A percentile compares a stretch with the other conserved stretches of the same genome.
Conservation (phyloP, 2,888 invertebrate species). For the Ophion ellenae region DNA sequence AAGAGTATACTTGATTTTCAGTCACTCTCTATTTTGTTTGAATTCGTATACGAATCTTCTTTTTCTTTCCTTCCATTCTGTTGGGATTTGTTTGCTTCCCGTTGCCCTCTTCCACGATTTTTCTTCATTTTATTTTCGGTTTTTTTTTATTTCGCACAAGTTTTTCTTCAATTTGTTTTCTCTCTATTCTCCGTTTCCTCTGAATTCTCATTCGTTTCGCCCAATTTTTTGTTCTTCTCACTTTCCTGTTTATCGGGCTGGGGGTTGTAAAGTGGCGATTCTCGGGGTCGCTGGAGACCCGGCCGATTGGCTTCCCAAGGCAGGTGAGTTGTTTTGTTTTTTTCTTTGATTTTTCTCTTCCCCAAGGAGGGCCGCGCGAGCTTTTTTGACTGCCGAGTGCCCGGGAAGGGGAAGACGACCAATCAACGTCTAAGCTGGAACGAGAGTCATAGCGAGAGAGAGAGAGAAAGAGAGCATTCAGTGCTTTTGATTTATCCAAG, state of each 20-base stretch:
- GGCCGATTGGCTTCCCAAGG: background rate
- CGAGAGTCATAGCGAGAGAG: background rate
- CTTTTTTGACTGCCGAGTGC: constrained; percentile 11
- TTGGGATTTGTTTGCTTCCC: background rate
- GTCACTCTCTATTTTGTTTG: no score
- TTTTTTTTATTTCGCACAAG: no score
- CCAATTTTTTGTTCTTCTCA: background rate
- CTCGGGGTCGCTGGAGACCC: background rate
- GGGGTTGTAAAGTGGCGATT: background rate
- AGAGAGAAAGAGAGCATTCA: background rate
- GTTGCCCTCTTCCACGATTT: background rate
- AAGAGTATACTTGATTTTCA: no score
- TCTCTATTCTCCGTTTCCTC: no score
- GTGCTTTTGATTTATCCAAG: constrained; percentile 28
- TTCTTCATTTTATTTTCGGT: background rate
- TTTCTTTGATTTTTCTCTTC: background rate
- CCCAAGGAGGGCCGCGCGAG: background rate
- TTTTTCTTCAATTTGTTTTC: no score
- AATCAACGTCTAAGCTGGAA: constrained; percentile 57
- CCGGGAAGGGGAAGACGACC: constrained; percentile 53
- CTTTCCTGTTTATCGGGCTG: background rate
- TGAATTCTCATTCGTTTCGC: background rate
- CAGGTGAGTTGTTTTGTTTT: background rate
- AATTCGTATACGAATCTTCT: no score
- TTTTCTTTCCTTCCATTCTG: background rate